Percentiles rank a stretch among this genome's conserved stretches.
phyloP scores from a whole-genome alignment of 2,797 vertebrate genomes.

The Sebastes trivittatus region DNA sequence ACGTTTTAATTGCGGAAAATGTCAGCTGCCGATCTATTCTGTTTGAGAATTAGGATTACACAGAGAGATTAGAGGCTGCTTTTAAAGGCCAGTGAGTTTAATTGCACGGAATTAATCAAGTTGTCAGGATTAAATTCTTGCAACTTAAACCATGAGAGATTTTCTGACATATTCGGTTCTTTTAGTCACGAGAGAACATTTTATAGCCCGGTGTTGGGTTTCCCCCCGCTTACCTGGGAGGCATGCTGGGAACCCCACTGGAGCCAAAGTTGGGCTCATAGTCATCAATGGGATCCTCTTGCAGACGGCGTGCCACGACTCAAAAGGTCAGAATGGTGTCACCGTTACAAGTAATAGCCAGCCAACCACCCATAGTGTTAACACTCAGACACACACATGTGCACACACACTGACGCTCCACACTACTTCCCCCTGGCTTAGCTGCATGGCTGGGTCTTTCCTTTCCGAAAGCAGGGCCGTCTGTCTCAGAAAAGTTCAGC shows the following conservation, averaged over 20 bases:
- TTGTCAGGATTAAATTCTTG: constrained; percentile 63
- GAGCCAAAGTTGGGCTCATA: constrained; percentile 22
- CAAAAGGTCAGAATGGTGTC: constrained; percentile 73
- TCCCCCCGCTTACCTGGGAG: constrained; percentile 19
- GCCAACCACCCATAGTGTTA: constrained; percentile 64
- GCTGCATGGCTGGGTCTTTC: constrained; percentile 61
- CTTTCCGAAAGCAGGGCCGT: constrained; percentile 57
- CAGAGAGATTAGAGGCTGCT: constrained; percentile 56
- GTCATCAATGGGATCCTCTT: constrained; percentile 43
- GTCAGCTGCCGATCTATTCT: constrained; percentile 64
- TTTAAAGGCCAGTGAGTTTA: constrained; percentile 77
- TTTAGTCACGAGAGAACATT: constrained; percentile 49
- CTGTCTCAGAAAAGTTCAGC: constrained; percentile 69
- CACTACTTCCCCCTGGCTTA: constrained; percentile 40
- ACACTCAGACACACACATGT: constrained; percentile 19
- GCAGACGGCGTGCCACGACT: constrained; percentile 33
- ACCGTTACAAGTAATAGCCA: constrained; percentile 65
- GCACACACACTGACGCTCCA: constrained; percentile 23
- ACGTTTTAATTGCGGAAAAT: constrained; percentile 71
- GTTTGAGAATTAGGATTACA: constrained; percentile 69
- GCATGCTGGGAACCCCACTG: constrained; percentile 52
- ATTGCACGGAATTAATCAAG: constrained; percentile 69
- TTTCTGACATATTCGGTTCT: constrained; percentile 39
- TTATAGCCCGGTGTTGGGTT: constrained; percentile 50
- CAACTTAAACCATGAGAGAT: constrained; percentile 49